These are phyloP conservation scores for Tyto alba DNA, from an alignment of 2,113 vertebrate genomes.

Conservation along the genomic window DNA sequence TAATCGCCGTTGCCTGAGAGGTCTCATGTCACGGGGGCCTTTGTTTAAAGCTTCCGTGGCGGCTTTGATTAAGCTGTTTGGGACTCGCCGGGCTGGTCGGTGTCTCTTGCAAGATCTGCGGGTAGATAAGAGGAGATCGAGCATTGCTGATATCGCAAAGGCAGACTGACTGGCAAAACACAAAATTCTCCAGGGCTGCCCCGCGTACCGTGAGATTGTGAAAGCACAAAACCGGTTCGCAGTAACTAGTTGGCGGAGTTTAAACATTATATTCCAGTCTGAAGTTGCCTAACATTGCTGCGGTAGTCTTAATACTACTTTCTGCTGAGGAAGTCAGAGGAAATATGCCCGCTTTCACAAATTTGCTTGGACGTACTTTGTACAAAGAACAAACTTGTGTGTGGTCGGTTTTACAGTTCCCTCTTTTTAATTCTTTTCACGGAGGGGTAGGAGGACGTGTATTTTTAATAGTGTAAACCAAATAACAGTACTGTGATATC, in stretches of 20 bases:
- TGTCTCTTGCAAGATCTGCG: too few relatives aligned
- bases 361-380: neutral
- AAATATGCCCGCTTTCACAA: neutral
- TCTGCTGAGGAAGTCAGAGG: neutral
- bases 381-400: neutral
- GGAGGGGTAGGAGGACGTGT: neutral
- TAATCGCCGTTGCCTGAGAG: too few relatives aligned
- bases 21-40: rapidly evolving
- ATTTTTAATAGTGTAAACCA: neutral
- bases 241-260: neutral
- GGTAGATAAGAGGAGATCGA: rapidly evolving
- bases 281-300: neutral
- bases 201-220: rapidly evolving
- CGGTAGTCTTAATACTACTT: neutral
- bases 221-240: neutral
- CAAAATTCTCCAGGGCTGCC: neutral
- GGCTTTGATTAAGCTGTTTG: neutral
- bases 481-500: neutral
- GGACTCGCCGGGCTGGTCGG: neutral
- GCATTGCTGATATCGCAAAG: rapidly evolving
- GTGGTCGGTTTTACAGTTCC: neutral
- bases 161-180: rapidly evolving
- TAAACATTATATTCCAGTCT: neutral
- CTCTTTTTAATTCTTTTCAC: neutral
- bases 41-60: neutral